Evolutionary conservation across 2,113 vertebrate genomes (phyloP).

Genomic region (Pao palembangensis): DNA sequence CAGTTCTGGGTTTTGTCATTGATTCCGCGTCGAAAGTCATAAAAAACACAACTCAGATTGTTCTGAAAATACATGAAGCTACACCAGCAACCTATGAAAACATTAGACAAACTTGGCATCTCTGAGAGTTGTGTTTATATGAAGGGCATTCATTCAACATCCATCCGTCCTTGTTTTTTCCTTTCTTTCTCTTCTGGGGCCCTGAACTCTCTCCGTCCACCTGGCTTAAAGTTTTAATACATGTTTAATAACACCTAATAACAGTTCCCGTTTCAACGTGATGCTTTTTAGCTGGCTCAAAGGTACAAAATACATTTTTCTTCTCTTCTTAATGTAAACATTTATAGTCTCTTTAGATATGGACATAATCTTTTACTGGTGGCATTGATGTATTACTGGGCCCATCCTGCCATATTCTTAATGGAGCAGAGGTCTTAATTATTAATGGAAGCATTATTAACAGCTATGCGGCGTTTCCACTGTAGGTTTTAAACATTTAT

Average conservation of each 20-base stretch:
- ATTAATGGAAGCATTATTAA: slow-evolving; percentile 66
- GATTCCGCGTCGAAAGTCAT: neutral
- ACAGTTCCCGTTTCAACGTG: too few relatives aligned
- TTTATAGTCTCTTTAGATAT: slow-evolving; percentile 45
- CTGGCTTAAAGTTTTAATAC: too few relatives aligned
- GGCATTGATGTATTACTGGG: slow-evolving; percentile 48
- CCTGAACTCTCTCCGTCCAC: too few relatives aligned
- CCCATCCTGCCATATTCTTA: slow-evolving; percentile 41
- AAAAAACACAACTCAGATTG: too few relatives aligned
- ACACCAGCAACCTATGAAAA: too few relatives aligned
- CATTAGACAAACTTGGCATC: neutral
- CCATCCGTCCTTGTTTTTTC: too few relatives aligned
- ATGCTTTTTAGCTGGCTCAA: too few relatives aligned
- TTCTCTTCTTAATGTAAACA: slow-evolving; percentile 46
- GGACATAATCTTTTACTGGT: slow-evolving; percentile 28
- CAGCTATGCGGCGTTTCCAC: slow-evolving; percentile 37
- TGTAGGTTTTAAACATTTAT: slow-evolving; percentile 71
- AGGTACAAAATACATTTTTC: slow-evolving; percentile 1
- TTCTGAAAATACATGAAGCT: too few relatives aligned
- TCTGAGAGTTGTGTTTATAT: neutral
- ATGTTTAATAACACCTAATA: too few relatives aligned
- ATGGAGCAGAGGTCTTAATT: slow-evolving; percentile 58
- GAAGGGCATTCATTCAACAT: too few relatives aligned
- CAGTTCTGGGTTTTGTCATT: slow-evolving; percentile 9
- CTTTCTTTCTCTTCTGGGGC: too few relatives aligned